Evolutionary conservation across 2,113 vertebrate species (phyloP), one percentile per base, ranked within the genome.

Genomic region (Amblyornis subalaris): DNA sequence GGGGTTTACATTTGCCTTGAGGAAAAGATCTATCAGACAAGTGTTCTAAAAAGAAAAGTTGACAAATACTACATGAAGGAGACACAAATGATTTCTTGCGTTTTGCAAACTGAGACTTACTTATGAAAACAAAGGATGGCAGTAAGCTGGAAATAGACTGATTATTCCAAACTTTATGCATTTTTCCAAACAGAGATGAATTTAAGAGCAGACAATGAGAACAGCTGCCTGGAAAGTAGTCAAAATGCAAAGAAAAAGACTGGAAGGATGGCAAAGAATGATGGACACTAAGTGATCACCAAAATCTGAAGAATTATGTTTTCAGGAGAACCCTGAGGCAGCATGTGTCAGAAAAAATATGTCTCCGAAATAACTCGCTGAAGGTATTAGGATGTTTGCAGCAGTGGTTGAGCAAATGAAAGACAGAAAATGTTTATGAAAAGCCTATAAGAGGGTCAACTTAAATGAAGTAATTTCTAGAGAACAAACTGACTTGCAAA

Each of bases 11-110:
- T 67, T 80, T 92, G 82, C 90, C 92, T 88, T 60, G 42, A 92
- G 72, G 75, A 88, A 86, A 93, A 94, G 85, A 83, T 88, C 76
- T 83, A 83, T 80, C 88, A 88, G 83, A 71, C 13, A 90, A 96
- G n/a, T 70, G 18, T 45, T 92, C 33, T 35, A 60, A 69, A 42
- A 73, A 85, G 78, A 94, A 94, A 73, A 72, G 69, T 80, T 95
- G 66, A 89, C 70, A 93, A 91, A 93, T 89, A n/a, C 40, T 89
- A 82, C 53, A 72, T 50, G 64, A 93, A 89, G 73, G 69, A 95
- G 65, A 74, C 85, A 65, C 33, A 47, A 53, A 42, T 11, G 6
- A 71, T 75, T 71, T 53, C 79, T 40, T 58, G 24, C 25, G 33
- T 84, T 94, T 94, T 92, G 36, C 40, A 84, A 72, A 64, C 69